Percentiles rank a stretch among this genome's conserved stretches.
Evolutionary conservation across 2,888 invertebrate genomes (phyloP).

Genomic region (Mamestra brassicae): DNA sequence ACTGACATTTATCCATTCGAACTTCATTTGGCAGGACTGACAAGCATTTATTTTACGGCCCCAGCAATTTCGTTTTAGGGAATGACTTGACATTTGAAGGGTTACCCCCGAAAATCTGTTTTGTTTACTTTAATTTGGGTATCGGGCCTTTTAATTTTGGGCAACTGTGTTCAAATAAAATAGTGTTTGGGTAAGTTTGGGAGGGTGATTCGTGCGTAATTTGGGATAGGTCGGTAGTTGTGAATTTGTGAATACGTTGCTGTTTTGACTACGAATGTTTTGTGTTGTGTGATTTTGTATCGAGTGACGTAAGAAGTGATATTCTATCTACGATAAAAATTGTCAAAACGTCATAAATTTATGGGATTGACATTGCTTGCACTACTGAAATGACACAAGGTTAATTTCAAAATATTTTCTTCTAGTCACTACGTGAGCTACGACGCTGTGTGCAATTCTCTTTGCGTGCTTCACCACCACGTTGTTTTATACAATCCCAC

Average conservation of each 20-base stretch:
- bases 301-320: not conserved
- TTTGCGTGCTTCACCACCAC: too few species aligned
- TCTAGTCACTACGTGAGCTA: too few species aligned
- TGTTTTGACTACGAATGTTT: not conserved
- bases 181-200: conserved; percentile 38
- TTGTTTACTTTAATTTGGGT: conserved; percentile 57
- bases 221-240: conserved; percentile 13
- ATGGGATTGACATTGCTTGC: too few species aligned
- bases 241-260: not conserved
- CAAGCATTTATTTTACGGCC: conserved; percentile 62
- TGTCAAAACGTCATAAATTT: too few species aligned
- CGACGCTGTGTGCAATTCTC: too few species aligned
- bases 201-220: conserved; percentile 20
- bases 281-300: not conserved
- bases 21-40: conserved; percentile 71
- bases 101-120: conserved; percentile 55
- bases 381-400: too few species aligned
- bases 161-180: conserved; percentile 43
- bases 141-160: conserved; percentile 51
- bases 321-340: too few species aligned
- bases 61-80: conserved; percentile 49
- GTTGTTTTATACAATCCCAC: too few species aligned
- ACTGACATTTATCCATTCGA: conserved; percentile 71
- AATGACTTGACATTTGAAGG: conserved; percentile 61
- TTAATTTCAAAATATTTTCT: too few species aligned